These are phyloP conservation scores for Athene noctua DNA, from an alignment of 2,113 vertebrate species.

Conservation along the genomic window DNA sequence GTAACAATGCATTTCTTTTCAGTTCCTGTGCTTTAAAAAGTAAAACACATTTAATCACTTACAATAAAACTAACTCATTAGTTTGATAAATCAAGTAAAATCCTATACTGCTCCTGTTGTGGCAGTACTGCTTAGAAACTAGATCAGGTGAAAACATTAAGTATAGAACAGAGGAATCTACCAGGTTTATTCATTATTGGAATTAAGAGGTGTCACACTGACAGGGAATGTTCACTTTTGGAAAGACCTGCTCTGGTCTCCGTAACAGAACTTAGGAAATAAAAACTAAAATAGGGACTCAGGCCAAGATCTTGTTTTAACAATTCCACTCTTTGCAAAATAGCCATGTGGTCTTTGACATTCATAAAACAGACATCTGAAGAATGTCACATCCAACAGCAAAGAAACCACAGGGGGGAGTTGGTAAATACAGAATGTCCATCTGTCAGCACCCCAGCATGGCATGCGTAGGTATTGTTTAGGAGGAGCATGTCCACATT, in stretches of 20 bases:
- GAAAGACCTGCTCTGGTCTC: constrained; percentile 47
- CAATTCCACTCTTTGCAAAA: constrained; percentile 52
- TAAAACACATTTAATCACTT: constrained; percentile 86
- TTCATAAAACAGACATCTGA: constrained; percentile 73
- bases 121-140: constrained; percentile 57
- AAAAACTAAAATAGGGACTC: constrained; percentile 56
- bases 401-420: constrained; percentile 53
- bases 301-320: constrained; percentile 59
- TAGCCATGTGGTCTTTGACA: constrained; percentile 65
- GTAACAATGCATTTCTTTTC: constrained; percentile 89
- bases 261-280: constrained; percentile 34
- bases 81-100: constrained; percentile 81
- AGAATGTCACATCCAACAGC: constrained; percentile 62
- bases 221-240: constrained; percentile 62
- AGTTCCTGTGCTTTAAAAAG: constrained; percentile 86
- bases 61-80: constrained; percentile 84
- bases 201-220: constrained; percentile 66
- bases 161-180: constrained; percentile 23
- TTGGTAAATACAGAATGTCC: constrained; percentile 47
- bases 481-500: constrained; percentile 43
- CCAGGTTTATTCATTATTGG: constrained; percentile 69
- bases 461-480: constrained; percentile 53
- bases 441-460: constrained; percentile 58
- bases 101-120: constrained; percentile 61
- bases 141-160: constrained; percentile 71